Percentiles rank a stretch among this genome's conserved stretches.
phyloP scores from a whole-genome alignment of 2,888 invertebrate genomes.

The Lasioglossum figueresi region DNA sequence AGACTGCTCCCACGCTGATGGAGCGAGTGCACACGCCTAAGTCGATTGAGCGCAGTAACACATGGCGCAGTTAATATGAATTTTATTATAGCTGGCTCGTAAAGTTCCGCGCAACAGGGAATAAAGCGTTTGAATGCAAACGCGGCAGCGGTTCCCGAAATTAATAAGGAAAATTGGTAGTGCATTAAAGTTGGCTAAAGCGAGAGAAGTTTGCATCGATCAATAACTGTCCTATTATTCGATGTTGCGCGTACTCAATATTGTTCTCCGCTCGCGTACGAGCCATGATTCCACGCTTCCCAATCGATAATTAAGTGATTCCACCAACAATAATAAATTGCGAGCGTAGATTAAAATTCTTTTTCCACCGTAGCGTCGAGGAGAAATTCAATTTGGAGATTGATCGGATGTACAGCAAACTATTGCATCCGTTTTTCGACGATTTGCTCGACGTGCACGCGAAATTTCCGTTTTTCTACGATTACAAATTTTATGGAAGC shows the following conservation, averaged over 20 bases:
- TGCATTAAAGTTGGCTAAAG: neutral
- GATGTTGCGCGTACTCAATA: neutral
- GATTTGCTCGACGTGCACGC: neutral
- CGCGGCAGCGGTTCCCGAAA: slow-evolving; percentile 6
- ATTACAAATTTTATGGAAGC: neutral
- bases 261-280: neutral
- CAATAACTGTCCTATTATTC: neutral
- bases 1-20: neutral
- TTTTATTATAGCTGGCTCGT: slow-evolving; percentile 23
- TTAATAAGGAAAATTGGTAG: slow-evolving; percentile 12
- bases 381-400: slow-evolving; percentile 1
- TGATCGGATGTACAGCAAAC: neutral
- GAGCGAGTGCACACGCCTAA: neutral
- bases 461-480: neutral
- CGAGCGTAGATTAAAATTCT: neutral
- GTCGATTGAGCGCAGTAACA: slow-evolving; percentile 5
- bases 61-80: slow-evolving; percentile 29
- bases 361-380: neutral
- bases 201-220: neutral
- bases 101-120: neutral
- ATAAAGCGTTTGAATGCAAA: neutral
- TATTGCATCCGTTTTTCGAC: neutral
- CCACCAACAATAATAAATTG: neutral
- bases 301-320: neutral
- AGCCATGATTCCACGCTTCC: neutral